Conservation (phyloP, 2,113 vertebrate genomes). For the Pan paniscus region DNA sequence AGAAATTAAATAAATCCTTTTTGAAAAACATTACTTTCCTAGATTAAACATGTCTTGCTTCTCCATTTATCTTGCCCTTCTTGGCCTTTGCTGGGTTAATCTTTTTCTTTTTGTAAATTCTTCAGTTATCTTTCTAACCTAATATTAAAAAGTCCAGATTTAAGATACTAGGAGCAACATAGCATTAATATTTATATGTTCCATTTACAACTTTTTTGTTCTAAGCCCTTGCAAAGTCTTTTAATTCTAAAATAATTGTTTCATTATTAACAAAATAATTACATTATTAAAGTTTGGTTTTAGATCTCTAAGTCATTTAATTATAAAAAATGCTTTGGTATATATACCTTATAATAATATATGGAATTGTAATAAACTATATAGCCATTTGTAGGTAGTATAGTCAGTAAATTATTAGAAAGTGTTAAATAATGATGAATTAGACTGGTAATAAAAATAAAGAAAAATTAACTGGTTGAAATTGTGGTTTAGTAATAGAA, state of each 20-base stretch:
- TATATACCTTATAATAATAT: background rate
- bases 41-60: conserved; percentile 52
- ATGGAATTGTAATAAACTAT: background rate
- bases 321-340: background rate
- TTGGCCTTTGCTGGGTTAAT: conserved; percentile 55
- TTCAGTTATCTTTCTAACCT: conserved; percentile 44
- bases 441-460: conserved; percentile 37
- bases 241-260: conserved; percentile 33
- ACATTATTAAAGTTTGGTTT: background rate
- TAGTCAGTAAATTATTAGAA: background rate
- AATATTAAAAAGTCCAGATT: conserved; percentile 41
- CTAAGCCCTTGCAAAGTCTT: conserved; percentile 1
- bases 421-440: background rate
- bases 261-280: conserved; percentile 19
- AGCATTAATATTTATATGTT: conserved; percentile 61
- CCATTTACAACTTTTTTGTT: background rate
- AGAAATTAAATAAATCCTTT: conserved; percentile 62
- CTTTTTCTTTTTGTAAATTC: conserved; percentile 52
- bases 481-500: background rate
- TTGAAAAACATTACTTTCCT: conserved; percentile 62
- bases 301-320: conserved; percentile 8
- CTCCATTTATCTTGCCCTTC: conserved; percentile 38
- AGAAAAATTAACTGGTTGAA: background rate
- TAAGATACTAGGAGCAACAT: conserved; percentile 52
- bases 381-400: background rate